Evolutionary conservation across 2,888 invertebrate species (phyloP).

Genomic region (Teinopalpus imperialis): DNA sequence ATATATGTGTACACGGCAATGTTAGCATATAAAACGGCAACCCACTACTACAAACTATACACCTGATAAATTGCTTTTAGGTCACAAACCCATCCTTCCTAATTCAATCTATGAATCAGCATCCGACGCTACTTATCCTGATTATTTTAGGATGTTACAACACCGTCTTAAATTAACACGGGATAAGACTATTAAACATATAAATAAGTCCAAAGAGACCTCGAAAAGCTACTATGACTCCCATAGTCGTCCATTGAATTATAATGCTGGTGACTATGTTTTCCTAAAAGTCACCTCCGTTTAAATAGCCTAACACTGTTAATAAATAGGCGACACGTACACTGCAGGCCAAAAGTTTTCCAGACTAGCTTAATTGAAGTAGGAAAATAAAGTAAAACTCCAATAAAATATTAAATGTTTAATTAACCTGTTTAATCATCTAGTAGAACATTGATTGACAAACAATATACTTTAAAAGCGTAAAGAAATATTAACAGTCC

Average conservation of each 20-base stretch:
- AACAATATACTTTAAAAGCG: too few relatives aligned
- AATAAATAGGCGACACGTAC: slow-evolving; percentile 28
- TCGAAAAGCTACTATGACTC: neutral
- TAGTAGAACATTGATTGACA: too few relatives aligned
- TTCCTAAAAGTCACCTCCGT: neutral
- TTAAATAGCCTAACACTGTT: slow-evolving; percentile 18
- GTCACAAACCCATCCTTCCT: slow-evolving; percentile 41
- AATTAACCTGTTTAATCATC: too few relatives aligned
- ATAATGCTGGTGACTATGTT: neutral
- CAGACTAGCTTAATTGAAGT: too few relatives aligned
- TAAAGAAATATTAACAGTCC: too few relatives aligned
- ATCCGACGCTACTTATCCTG: slow-evolving; percentile 22
- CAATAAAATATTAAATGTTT: too few relatives aligned
- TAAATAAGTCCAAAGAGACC: neutral
- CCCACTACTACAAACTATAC: too few relatives aligned
- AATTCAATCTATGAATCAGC: slow-evolving; percentile 31
- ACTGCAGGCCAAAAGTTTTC: too few relatives aligned
- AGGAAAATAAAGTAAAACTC: too few relatives aligned
- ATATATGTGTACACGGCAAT: slow-evolving; percentile 35
- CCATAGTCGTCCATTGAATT: neutral
- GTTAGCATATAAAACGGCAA: slow-evolving; percentile 34
- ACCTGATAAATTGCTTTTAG: slow-evolving; percentile 48
- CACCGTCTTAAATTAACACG: slow-evolving; percentile 34
- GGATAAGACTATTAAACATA: too few relatives aligned
- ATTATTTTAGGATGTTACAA: slow-evolving; percentile 35